phyloP scores from a whole-genome alignment of 2,888 invertebrate species.

The Mimachlamys varia region DNA sequence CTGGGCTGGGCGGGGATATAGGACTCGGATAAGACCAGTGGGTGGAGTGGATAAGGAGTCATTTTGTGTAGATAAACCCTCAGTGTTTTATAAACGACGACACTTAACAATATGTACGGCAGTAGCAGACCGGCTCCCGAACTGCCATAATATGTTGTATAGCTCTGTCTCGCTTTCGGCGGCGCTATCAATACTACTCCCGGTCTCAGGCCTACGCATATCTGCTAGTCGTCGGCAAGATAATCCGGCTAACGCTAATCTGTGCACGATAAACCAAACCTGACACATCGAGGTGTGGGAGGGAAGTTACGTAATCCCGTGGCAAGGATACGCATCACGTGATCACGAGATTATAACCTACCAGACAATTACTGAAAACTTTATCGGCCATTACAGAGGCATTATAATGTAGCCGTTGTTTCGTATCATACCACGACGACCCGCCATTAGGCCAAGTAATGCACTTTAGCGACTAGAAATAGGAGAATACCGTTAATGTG shows the following conservation, averaged over 20 bases:
- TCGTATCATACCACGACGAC: constrained; percentile 24
- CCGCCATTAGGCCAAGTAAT: constrained; percentile 23
- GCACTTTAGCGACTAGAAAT: constrained; percentile 32
- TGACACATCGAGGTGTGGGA: constrained; percentile 36
- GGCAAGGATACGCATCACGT: constrained; percentile 12
- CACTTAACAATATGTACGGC: neutral
- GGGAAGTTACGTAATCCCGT: constrained; percentile 4
- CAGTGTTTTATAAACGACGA: neutral
- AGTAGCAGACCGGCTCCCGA: constrained; percentile 1
- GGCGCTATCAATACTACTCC: constrained; percentile 1
- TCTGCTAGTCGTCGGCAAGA: constrained; percentile 23
- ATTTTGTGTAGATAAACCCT: constrained; percentile 10
- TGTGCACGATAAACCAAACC: neutral
- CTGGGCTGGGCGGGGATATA: neutral
- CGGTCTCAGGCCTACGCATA: constrained; percentile 2
- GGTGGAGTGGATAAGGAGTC: neutral
- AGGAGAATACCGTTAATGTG: constrained; percentile 11
- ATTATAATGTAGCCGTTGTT: constrained; percentile 34
- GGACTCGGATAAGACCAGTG: neutral
- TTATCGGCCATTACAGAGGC: constrained; percentile 33
- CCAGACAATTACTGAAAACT: constrained; percentile 26
- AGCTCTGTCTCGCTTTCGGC: neutral
- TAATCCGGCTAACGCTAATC: constrained; percentile 25
- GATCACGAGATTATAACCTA: neutral
- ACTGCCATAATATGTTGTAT: neutral